phyloP scores from a whole-genome alignment of 1,140 invertebrate species.

The Orussus abietinus region DNA sequence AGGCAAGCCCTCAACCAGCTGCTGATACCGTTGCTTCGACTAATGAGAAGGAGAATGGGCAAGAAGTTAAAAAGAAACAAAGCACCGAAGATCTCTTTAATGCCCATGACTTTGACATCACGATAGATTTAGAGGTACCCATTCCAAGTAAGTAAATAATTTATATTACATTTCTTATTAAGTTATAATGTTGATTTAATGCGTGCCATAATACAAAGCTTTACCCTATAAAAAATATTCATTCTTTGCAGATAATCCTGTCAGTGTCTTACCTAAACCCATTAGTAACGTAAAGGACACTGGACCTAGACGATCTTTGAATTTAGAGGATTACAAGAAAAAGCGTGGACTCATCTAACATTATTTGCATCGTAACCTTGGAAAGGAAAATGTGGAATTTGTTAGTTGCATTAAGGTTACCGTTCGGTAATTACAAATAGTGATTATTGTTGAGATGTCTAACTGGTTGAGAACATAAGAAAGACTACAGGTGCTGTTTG shows the following conservation, averaged over 20 bases:
- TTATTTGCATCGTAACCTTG: slow-evolving; percentile 20
- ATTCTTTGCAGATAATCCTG: slow-evolving; percentile 61
- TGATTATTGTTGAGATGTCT: too few relatives aligned
- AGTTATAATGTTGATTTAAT: too few relatives aligned
- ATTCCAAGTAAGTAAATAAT: slow-evolving; percentile 63
- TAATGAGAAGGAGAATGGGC: slow-evolving; percentile 41
- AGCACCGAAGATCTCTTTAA: slow-evolving; percentile 77
- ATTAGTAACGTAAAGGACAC: slow-evolving; percentile 70
- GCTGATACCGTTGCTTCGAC: slow-evolving; percentile 21
- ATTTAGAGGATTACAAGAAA: slow-evolving; percentile 96
- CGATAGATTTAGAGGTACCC: slow-evolving; percentile 86
- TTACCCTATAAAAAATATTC: slow-evolving; percentile 15
- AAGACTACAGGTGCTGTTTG: too few relatives aligned
- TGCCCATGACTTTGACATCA: slow-evolving; percentile 95
- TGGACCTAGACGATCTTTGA: slow-evolving; percentile 83
- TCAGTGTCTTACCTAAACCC: slow-evolving; percentile 72
- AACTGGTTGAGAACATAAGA: too few relatives aligned
- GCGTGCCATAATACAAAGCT: too few relatives aligned
- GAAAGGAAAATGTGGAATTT: too few relatives aligned
- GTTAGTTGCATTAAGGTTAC: too few relatives aligned
- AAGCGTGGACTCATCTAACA: slow-evolving; percentile 86
- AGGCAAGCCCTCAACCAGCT: slow-evolving; percentile 13
- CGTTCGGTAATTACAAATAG: too few relatives aligned
- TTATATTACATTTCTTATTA: slow-evolving; percentile 1
- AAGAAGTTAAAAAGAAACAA: slow-evolving; percentile 48